Conservation (phyloP, 1,140 invertebrate species). For the Drosophila repleta region DNA sequence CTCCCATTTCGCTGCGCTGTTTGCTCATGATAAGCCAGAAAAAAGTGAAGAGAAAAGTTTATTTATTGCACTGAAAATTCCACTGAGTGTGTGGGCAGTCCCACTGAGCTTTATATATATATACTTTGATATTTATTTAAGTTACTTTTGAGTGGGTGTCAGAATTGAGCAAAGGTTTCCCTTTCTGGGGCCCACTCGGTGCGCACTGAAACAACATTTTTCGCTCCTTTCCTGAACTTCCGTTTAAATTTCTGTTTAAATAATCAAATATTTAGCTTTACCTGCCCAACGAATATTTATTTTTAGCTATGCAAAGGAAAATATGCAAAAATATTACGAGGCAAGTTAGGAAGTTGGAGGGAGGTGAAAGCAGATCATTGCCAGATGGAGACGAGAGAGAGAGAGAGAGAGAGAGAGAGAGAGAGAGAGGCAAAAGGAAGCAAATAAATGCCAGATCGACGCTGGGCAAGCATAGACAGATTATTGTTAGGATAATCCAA, state of each 20-base stretch:
- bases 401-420: too few relatives aligned
- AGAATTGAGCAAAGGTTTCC: background rate
- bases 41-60: slow-evolving; percentile 1
- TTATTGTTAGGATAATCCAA: too few relatives aligned
- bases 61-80: slow-evolving; percentile 17
- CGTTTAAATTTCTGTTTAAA: background rate
- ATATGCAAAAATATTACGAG: too few relatives aligned
- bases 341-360: too few relatives aligned
- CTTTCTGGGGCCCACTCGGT: background rate
- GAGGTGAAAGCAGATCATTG: too few relatives aligned
- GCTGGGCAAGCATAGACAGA: too few relatives aligned
- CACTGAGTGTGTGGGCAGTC: background rate
- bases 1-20: slow-evolving; percentile 1
- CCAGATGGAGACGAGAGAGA: too few relatives aligned
- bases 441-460: too few relatives aligned
- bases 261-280: background rate
- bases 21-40: slow-evolving; percentile 15
- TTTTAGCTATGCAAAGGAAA: too few relatives aligned
- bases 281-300: too few relatives aligned
- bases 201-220: background rate
- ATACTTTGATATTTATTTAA: slow-evolving; percentile 2
- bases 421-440: too few relatives aligned
- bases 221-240: background rate
- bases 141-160: background rate
- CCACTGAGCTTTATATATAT: background rate